Evolutionary conservation across 2,888 invertebrate species (phyloP).

Genomic region (Lepidochrysops patricia): DNA sequence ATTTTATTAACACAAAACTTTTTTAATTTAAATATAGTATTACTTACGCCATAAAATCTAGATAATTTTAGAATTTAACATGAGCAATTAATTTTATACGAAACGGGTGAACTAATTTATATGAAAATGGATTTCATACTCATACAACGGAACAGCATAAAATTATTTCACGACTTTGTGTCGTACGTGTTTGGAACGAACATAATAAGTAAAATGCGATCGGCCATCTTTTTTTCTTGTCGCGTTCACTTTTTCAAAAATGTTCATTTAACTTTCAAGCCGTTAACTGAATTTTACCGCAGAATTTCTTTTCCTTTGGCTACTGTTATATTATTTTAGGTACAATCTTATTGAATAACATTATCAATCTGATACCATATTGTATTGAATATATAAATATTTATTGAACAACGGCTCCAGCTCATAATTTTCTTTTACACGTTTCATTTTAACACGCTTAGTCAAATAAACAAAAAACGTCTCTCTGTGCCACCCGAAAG

Average conservation of each 20-base stretch:
- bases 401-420: too few relatives aligned
- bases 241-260: neutral
- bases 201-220: constrained; percentile 6
- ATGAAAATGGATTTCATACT: neutral
- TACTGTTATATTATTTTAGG: too few relatives aligned
- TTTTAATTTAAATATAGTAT: neutral
- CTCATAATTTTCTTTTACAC: too few relatives aligned
- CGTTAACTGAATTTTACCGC: neutral
- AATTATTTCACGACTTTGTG: constrained; percentile 4
- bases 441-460: too few relatives aligned
- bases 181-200: constrained; percentile 10
- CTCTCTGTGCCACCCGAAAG: too few relatives aligned
- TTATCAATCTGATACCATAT: too few relatives aligned
- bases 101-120: neutral
- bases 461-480: too few relatives aligned
- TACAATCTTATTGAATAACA: too few relatives aligned
- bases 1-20: too few relatives aligned
- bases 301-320: neutral
- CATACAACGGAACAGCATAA: neutral
- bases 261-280: neutral
- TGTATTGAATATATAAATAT: too few relatives aligned
- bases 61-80: neutral
- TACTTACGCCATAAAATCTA: neutral
- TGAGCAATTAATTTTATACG: neutral
- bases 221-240: neutral